Evolutionary conservation across 2,113 vertebrate genomes (phyloP), one percentile per base, ranked within the genome.

Genomic region (Poeciliopsis retropinna): DNA sequence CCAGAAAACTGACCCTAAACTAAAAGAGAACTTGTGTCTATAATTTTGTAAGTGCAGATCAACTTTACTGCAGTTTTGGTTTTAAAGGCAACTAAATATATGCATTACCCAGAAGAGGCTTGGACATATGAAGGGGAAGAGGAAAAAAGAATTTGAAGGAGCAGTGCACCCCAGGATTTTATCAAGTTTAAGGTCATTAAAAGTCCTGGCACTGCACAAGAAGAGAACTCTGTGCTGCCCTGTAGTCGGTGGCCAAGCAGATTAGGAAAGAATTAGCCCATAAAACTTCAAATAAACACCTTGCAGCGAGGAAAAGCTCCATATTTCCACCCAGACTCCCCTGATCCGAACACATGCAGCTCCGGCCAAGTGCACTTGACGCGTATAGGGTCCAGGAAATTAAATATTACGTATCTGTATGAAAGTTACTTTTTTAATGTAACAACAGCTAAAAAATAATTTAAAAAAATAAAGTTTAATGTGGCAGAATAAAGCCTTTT

Each of bases 271-370:
- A 77, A 73, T 78, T 61, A 29, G n/a, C 27, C 10, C 28, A 70
- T 57, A 68, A 80, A 78, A 82, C 80, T 78, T 83, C 44, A 79
- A 87, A 87, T 69, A 75, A 79, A 83, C 76, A 71, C 76, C 81
- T 85, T 72, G 68, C 73, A 39, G 29, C 7, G 39, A 4, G 5
- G 29, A 27, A 70, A 73, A 68, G 70, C 79, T 78, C 66, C 82
- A 72, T 78, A 67, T 78, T 4, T 78, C 72, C 1, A 69, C 44
- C 14, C 44, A 13, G 17, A 19, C 44, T 47, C 14, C 5, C 44
- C 44, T 19, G 37, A 60, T 75, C 67, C 70, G 75, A 82, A 51
- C 39, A 47, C 8, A 44, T 31, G 27, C 75, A 75, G 73, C 67
- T 71, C 64, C 67, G 8, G 78, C 77, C 74, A 77, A 82, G 72